Evolutionary conservation across 2,888 invertebrate species (phyloP).

Genomic region (Noctua fimbriata): DNA sequence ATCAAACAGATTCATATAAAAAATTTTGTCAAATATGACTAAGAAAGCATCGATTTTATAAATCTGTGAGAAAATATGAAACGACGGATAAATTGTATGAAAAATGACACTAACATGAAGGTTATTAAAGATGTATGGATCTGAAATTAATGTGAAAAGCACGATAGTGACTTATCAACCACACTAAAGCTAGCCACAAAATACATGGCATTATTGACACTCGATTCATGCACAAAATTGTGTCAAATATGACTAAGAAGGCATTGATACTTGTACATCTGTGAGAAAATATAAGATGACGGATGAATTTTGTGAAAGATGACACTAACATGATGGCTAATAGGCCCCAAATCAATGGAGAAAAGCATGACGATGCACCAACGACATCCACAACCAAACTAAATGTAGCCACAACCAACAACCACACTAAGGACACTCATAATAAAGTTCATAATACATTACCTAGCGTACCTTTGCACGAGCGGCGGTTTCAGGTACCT

Average conservation of each 20-base stretch:
- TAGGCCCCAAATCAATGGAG: neutral
- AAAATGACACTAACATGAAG: neutral
- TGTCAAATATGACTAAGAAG: neutral
- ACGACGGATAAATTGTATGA: neutral
- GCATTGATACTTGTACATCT: neutral
- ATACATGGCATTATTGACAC: neutral
- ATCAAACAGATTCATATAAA: neutral
- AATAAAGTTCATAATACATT: conserved; percentile 69
- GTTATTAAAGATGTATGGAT: neutral
- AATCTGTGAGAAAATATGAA: neutral
- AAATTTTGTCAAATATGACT: neutral
- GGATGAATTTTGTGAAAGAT: neutral
- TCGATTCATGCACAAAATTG: neutral
- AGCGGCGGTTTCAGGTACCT: conserved; percentile 98
- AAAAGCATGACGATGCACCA: neutral
- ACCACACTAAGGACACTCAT: conserved; percentile 9
- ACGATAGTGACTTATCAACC: neutral
- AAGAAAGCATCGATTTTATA: neutral
- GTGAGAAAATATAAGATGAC: neutral
- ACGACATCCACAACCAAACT: neutral
- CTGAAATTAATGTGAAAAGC: neutral
- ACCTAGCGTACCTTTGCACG: conserved; percentile 90
- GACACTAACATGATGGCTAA: neutral
- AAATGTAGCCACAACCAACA: conserved; percentile 12
- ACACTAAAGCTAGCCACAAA: neutral